Conservation (phyloP, 2,888 invertebrate species). For the Aromia moschata region DNA sequence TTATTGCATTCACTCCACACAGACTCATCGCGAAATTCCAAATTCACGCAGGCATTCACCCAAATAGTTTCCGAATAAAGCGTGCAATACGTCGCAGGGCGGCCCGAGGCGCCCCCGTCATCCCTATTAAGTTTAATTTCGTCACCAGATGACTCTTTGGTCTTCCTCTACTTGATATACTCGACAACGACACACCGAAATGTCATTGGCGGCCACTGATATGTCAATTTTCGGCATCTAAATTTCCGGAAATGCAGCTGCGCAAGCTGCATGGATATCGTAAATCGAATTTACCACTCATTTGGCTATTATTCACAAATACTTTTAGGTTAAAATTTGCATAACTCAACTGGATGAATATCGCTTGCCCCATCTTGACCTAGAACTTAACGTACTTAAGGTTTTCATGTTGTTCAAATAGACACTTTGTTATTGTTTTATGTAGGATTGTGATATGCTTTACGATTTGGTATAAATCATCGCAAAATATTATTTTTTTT, state of each 20-base stretch:
- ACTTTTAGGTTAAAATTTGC: slow-evolving; percentile 61
- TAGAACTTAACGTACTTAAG: too few relatives aligned
- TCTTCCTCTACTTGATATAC: slow-evolving; percentile 62
- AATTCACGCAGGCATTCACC: slow-evolving; percentile 43
- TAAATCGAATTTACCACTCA: slow-evolving; percentile 62
- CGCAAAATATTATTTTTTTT: too few relatives aligned
- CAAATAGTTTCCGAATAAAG: slow-evolving; percentile 49
- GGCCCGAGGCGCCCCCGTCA: slow-evolving; percentile 36
- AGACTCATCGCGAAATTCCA: slow-evolving; percentile 45
- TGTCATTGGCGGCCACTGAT: slow-evolving; percentile 56
- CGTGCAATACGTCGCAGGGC: slow-evolving; percentile 52
- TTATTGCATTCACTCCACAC: slow-evolving; percentile 40
- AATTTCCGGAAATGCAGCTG: slow-evolving; percentile 63
- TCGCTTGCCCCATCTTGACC: slow-evolving; percentile 21
- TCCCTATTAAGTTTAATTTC: slow-evolving; percentile 62
- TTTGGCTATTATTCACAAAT: slow-evolving; percentile 61
- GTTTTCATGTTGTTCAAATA: too few relatives aligned
- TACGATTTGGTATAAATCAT: not conserved
- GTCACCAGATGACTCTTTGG: slow-evolving; percentile 63
- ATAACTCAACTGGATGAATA: slow-evolving; percentile 36
- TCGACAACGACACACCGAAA: slow-evolving; percentile 61
- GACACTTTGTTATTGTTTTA: too few relatives aligned
- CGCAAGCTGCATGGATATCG: slow-evolving; percentile 59
- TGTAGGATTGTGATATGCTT: too few relatives aligned
- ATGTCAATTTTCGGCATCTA: slow-evolving; percentile 60